Evolutionary conservation across 2,888 invertebrate genomes (phyloP).

Genomic region (Patella ulyssiponensis): DNA sequence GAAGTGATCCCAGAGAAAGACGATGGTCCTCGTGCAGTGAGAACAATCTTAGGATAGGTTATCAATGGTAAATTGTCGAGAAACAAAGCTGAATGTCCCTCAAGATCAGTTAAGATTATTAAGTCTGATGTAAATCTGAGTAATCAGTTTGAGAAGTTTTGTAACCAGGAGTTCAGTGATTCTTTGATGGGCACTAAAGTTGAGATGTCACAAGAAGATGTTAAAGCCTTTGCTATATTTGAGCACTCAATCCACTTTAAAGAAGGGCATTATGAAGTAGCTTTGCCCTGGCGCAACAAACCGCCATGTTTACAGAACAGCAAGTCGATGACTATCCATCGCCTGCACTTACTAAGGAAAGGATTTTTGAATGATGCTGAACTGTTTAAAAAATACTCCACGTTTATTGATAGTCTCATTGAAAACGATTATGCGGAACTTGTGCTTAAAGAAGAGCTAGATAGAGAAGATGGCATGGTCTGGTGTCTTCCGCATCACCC

Average conservation of each 20-base stretch:
- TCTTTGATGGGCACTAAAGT: no score
- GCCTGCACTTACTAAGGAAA: neutral
- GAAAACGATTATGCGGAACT: neutral
- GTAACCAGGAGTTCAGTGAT: no score
- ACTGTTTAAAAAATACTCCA: neutral
- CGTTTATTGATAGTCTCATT: neutral
- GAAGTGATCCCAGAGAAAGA: no score
- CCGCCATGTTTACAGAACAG: neutral
- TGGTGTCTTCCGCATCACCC: slow-evolving; percentile 1
- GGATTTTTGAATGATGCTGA: neutral
- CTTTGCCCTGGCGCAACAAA: neutral
- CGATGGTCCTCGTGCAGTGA: no score
- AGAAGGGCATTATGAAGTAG: neutral
- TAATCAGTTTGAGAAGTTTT: no score
- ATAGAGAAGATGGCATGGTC: neutral
- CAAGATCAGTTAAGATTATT: no score
- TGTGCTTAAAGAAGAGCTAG: neutral
- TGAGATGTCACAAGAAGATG: no score
- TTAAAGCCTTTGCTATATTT: neutral
- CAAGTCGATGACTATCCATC: neutral
- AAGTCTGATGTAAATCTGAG: no score
- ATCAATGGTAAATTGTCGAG: no score
- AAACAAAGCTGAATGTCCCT: no score
- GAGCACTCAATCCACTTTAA: neutral
- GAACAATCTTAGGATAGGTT: no score